Conservation (phyloP, 2,888 invertebrate species). For the Sinohyriopsis cumingii region DNA sequence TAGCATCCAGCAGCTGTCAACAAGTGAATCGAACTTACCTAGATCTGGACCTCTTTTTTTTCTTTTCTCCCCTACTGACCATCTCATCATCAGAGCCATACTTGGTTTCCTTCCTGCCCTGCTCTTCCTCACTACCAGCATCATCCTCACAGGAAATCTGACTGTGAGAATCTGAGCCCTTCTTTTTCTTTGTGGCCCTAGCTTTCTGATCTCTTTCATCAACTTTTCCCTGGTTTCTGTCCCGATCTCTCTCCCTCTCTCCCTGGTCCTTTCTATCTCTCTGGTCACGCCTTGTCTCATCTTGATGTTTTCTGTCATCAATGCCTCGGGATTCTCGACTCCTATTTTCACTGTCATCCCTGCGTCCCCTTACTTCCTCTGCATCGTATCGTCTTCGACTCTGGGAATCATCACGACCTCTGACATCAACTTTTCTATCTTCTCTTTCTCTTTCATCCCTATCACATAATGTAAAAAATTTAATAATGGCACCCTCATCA, state of each 20-base stretch:
- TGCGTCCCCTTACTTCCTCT: slow-evolving; percentile 1
- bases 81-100: too few relatives aligned
- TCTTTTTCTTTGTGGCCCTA: slow-evolving; percentile 13
- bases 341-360: not conserved
- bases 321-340: not conserved
- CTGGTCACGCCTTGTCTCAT: slow-evolving; percentile 8
- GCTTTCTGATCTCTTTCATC: not conserved
- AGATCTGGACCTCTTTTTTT: slow-evolving; percentile 21
- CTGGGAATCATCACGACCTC: slow-evolving; percentile 9
- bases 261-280: slow-evolving; percentile 17
- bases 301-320: slow-evolving; percentile 7
- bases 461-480: slow-evolving; percentile 2
- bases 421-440: slow-evolving; percentile 12
- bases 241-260: slow-evolving; percentile 20
- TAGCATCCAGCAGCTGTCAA: not conserved
- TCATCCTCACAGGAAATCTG: not conserved
- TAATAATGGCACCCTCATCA: too few relatives aligned
- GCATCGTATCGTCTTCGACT: slow-evolving; percentile 13
- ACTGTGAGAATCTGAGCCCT: not conserved
- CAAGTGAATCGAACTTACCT: slow-evolving; percentile 11
- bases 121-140: not conserved
- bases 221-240: slow-evolving; percentile 11
- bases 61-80: slow-evolving; percentile 13
- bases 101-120: slow-evolving; percentile 4
- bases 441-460: slow-evolving; percentile 20